phyloP scores from a whole-genome alignment of 2,888 invertebrate genomes.

The Lathronympha strigana region DNA sequence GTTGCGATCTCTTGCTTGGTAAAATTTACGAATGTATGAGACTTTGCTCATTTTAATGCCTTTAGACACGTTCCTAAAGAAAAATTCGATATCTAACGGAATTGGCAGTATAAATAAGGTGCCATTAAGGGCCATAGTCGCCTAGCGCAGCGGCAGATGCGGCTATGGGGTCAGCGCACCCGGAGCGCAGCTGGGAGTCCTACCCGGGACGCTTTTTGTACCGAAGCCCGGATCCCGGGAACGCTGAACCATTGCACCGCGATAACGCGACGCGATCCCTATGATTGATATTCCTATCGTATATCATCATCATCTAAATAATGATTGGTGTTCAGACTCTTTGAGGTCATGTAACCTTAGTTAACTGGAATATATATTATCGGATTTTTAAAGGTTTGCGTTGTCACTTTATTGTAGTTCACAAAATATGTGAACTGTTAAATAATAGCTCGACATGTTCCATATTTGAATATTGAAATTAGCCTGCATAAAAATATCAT shows the following conservation, averaged over 20 bases:
- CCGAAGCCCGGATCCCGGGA: conserved; percentile 48
- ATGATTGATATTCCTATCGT: conserved; percentile 37
- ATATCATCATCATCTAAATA: conserved; percentile 34
- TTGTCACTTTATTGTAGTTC: background rate
- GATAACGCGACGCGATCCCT: conserved; percentile 47
- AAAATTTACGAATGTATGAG: background rate
- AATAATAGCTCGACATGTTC: background rate
- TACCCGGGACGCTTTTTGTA: conserved; percentile 67
- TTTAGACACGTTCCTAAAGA: too few relatives aligned
- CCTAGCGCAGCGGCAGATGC: conserved; percentile 66
- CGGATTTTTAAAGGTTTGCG: background rate
- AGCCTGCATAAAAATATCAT: too few relatives aligned
- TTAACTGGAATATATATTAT: background rate
- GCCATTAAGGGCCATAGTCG: conserved; percentile 27
- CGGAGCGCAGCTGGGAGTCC: conserved; percentile 71
- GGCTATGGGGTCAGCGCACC: conserved; percentile 74
- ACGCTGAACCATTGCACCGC: conserved; percentile 51
- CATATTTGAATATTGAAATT: too few relatives aligned
- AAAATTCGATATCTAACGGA: conserved; percentile 28
- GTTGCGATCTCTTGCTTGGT: too few relatives aligned
- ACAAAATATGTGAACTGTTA: background rate
- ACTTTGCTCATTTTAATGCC: background rate
- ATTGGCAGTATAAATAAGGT: conserved; percentile 32
- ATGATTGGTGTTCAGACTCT: background rate
- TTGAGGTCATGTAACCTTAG: conserved; percentile 12